Percentiles rank a stretch among this genome's conserved stretches.
These are phyloP conservation scores for Morpho helenor DNA, from an alignment of 2,888 invertebrate genomes.

Conservation along the genomic window DNA sequence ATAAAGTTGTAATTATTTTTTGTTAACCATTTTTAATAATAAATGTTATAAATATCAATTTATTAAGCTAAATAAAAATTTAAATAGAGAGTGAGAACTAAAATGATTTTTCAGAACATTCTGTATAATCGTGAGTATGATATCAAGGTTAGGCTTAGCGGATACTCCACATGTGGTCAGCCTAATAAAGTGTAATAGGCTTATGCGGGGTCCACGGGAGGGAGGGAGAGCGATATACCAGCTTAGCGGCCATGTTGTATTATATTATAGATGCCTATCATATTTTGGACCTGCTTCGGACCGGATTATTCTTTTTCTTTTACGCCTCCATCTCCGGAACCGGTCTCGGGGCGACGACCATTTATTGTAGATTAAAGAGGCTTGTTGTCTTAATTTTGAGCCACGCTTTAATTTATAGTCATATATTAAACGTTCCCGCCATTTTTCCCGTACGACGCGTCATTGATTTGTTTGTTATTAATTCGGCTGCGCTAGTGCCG, in stretches of 20 bases:
- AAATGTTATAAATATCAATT: no score
- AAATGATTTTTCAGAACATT: slow-evolving; percentile 36
- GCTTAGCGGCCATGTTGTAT: slow-evolving; percentile 79
- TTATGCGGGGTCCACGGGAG: slow-evolving; percentile 43
- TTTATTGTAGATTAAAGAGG: slow-evolving; percentile 80
- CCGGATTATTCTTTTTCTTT: slow-evolving; percentile 76
- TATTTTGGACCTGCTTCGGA: slow-evolving; percentile 77
- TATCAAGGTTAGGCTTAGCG: slow-evolving; percentile 79
- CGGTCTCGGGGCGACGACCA: slow-evolving; percentile 74
- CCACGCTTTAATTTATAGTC: slow-evolving; percentile 75
- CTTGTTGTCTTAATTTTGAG: slow-evolving; percentile 80
- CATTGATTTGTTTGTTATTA: slow-evolving; percentile 74
- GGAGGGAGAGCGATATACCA: slow-evolving; percentile 60
- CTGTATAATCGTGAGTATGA: slow-evolving; percentile 71
- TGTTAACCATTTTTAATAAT: no score
- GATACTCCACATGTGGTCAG: slow-evolving; percentile 80
- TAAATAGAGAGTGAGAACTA: background rate
- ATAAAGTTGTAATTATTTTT: no score
- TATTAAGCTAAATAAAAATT: no score
- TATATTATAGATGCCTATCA: slow-evolving; percentile 80
- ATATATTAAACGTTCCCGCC: slow-evolving; percentile 69
- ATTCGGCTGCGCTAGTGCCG: slow-evolving; percentile 64
- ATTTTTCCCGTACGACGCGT: slow-evolving; percentile 64
- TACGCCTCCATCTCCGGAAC: slow-evolving; percentile 72
- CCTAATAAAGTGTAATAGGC: slow-evolving; percentile 71